These are phyloP conservation scores for Gari tellinella DNA, from an alignment of 2,888 invertebrate species.

Conservation along the genomic window DNA sequence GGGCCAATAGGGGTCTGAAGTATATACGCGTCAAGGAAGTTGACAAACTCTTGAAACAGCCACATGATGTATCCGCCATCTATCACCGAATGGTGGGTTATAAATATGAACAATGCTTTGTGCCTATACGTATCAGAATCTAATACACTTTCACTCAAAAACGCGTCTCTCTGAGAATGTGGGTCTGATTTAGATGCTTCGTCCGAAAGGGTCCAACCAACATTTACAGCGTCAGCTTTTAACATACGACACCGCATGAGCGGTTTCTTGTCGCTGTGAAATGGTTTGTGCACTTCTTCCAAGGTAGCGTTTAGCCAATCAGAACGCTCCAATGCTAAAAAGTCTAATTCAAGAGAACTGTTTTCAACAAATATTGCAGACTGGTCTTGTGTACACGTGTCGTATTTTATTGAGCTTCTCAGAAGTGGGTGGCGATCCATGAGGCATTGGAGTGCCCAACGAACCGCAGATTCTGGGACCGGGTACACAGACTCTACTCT, in stretches of 20 bases:
- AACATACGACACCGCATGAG: constrained; percentile 44
- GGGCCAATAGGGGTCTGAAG: neutral
- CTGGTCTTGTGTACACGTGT: neutral
- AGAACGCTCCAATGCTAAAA: constrained; percentile 11
- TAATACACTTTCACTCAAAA: neutral
- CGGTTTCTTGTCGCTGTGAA: constrained; percentile 17
- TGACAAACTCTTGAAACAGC: constrained; percentile 55
- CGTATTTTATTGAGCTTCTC: constrained; percentile 34
- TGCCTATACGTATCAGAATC: neutral
- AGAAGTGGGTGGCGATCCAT: constrained; percentile 47
- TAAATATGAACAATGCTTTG: constrained; percentile 44
- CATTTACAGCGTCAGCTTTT: neutral
- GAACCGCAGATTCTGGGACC: constrained; percentile 15
- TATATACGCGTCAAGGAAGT: constrained; percentile 43
- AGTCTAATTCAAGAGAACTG: constrained; percentile 14
- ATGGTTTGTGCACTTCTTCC: constrained; percentile 39
- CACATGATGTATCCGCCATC: constrained; percentile 53
- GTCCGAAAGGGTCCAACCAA: neutral
- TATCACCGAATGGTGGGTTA: constrained; percentile 49
- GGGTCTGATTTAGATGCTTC: neutral
- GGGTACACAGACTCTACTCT: constrained; percentile 34
- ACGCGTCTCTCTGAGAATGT: neutral
- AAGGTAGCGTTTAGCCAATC: constrained; percentile 43
- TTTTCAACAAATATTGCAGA: constrained; percentile 29
- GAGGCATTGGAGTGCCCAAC: constrained; percentile 27